phyloP scores from a whole-genome alignment of 1,140 invertebrate species.

The Delia radicum region DNA sequence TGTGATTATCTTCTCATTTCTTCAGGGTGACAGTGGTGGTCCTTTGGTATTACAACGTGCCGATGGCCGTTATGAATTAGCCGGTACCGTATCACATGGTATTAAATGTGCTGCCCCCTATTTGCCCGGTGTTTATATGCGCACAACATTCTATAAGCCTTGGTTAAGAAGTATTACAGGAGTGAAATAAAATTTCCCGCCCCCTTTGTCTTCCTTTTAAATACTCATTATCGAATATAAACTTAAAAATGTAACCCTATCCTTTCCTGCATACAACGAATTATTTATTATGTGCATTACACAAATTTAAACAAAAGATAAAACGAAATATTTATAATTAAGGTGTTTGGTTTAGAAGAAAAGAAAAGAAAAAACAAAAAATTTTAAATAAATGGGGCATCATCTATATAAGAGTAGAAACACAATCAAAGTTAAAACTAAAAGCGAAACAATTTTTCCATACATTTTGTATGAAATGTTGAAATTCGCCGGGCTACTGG shows the following conservation, averaged over 20 bases:
- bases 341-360: neutral
- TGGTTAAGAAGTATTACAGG: slow-evolving; percentile 86
- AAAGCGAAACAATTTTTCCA: no score
- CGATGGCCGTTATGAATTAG: slow-evolving; percentile 85
- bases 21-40: slow-evolving; percentile 90
- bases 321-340: neutral
- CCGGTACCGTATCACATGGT: slow-evolving; percentile 93
- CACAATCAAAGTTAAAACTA: no score
- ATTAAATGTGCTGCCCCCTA: slow-evolving; percentile 91
- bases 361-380: neutral
- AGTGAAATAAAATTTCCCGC: slow-evolving; percentile 57
- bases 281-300: neutral
- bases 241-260: no score
- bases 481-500: no score
- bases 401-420: no score
- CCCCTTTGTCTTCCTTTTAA: neutral
- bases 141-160: slow-evolving; percentile 86
- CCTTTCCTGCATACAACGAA: neutral
- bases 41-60: slow-evolving; percentile 81
- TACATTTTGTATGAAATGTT: no score
- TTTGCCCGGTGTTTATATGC: slow-evolving; percentile 89
- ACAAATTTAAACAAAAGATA: neutral
- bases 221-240: no score
- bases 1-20: slow-evolving; percentile 3
- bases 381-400: neutral